Conservation (phyloP, 2,113 vertebrate species). For the Alces alces region DNA sequence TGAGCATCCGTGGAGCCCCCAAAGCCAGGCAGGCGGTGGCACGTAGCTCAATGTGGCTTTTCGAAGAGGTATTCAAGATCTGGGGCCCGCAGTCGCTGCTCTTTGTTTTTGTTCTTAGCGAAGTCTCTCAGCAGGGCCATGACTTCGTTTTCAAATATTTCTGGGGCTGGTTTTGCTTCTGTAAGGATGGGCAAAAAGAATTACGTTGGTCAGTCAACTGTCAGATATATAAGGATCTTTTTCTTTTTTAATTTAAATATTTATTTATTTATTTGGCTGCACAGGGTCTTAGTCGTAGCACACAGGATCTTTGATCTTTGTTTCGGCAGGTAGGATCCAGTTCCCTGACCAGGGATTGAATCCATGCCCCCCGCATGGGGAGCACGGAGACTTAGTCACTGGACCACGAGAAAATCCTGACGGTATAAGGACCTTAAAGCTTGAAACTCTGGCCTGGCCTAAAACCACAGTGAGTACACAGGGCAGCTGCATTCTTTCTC, state of each 20-base stretch:
- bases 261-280: neutral
- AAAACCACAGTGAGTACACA: neutral
- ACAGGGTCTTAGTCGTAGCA: neutral
- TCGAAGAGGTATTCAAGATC: constrained; percentile 85
- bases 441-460: neutral
- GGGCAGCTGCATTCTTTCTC: neutral
- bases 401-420: neutral
- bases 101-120: constrained; percentile 89
- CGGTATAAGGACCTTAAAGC: neutral
- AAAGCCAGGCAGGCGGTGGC: rapidly evolving
- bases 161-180: constrained; percentile 80
- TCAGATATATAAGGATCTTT: neutral
- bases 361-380: neutral
- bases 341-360: neutral
- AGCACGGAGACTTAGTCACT: neutral
- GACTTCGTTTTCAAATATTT: constrained; percentile 80
- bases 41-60: neutral
- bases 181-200: constrained; percentile 15
- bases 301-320: neutral
- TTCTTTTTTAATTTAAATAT: neutral
- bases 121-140: constrained; percentile 93
- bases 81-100: constrained; percentile 82
- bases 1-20: rapidly evolving
- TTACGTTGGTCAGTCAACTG: neutral
- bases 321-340: neutral